Percentiles rank a stretch among this genome's conserved stretches.
phyloP scores from a whole-genome alignment of 2,797 vertebrate genomes.

The Pelobates cultripes region DNA sequence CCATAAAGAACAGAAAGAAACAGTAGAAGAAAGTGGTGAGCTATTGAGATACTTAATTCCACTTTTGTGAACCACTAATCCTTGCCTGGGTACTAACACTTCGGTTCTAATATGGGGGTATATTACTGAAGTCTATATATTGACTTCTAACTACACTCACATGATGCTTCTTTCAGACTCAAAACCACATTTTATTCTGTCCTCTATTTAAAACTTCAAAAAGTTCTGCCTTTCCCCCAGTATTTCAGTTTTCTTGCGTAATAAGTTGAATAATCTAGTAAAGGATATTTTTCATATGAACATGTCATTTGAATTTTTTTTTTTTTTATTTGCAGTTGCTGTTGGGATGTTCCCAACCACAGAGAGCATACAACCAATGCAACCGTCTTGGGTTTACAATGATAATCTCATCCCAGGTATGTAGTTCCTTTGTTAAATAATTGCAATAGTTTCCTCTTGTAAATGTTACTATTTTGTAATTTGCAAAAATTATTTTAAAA shows the following conservation, averaged over 20 bases:
- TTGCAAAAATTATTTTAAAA: too few relatives aligned
- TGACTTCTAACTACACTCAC: too few relatives aligned
- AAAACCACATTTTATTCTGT: too few relatives aligned
- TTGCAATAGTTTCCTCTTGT: too few relatives aligned
- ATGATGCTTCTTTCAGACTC: too few relatives aligned
- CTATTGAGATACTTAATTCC: not conserved
- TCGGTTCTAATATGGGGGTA: not conserved
- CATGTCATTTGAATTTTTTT: too few relatives aligned
- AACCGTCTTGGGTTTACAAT: slow-evolving; percentile 94
- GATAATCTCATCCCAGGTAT: slow-evolving; percentile 93
- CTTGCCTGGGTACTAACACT: not conserved
- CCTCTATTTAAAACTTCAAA: too few relatives aligned
- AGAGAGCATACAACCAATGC: slow-evolving; percentile 88
- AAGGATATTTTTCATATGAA: too few relatives aligned
- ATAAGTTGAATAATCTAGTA: too few relatives aligned
- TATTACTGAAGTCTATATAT: not conserved
- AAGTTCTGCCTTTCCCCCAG: too few relatives aligned
- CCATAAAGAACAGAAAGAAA: not conserved
- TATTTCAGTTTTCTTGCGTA: too few relatives aligned
- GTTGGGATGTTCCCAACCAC: slow-evolving; percentile 89
- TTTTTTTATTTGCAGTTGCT: slow-evolving; percentile 68
- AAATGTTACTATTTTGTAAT: too few relatives aligned
- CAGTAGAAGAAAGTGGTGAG: not conserved
- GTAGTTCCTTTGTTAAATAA: not conserved
- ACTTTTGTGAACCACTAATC: not conserved